phyloP scores from a whole-genome alignment of 2,888 invertebrate genomes.

The Ochlodes sylvanus region DNA sequence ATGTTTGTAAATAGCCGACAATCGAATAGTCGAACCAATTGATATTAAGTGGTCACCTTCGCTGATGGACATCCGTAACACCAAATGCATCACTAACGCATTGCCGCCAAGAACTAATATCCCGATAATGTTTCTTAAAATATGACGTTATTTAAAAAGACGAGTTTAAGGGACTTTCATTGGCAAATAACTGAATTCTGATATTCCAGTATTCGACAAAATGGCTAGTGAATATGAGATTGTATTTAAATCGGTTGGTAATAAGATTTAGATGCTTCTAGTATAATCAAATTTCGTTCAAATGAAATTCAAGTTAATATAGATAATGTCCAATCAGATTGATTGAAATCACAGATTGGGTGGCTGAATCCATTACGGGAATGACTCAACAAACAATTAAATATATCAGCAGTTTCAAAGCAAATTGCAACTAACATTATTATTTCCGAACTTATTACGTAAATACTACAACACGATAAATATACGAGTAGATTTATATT shows the following conservation, averaged over 20 bases:
- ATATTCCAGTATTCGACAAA: background rate
- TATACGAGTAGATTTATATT: too few species aligned
- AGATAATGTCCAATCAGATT: conserved; percentile 55
- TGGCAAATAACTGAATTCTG: background rate
- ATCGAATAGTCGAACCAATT: too few species aligned
- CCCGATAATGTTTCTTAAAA: background rate
- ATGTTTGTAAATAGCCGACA: too few species aligned
- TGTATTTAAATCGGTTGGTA: conserved; percentile 2
- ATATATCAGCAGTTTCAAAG: conserved; percentile 18
- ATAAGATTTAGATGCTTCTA: background rate
- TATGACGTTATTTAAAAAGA: background rate
- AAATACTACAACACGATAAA: too few species aligned
- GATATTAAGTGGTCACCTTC: too few species aligned
- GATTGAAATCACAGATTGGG: conserved; percentile 66
- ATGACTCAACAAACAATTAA: conserved; percentile 53
- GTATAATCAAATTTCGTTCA: conserved; percentile 8
- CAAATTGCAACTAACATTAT: background rate
- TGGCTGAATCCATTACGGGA: conserved; percentile 59
- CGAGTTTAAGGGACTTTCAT: background rate
- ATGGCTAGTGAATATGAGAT: conserved; percentile 3
- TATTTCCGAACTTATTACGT: background rate
- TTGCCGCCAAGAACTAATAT: too few species aligned
- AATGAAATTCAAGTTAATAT: conserved; percentile 41
- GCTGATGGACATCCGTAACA: too few species aligned
- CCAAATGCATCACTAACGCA: too few species aligned